Evolutionary conservation across 2,113 vertebrate genomes (phyloP).

Genomic region (Triplophysa dalaica): DNA sequence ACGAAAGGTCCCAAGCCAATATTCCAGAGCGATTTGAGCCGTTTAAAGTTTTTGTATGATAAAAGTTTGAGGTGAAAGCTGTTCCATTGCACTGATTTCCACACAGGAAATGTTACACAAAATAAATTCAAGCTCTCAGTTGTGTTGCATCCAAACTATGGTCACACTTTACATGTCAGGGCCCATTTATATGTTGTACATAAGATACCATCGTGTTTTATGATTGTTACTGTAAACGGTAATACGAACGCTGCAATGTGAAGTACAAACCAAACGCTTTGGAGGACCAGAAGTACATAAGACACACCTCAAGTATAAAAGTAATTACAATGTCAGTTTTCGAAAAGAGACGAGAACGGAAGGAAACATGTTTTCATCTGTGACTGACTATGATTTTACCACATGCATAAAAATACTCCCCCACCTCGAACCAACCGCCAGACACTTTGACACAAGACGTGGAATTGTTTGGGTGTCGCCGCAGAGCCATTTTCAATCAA

Average conservation of each 20-base stretch:
- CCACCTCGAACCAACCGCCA: constrained; percentile 23
- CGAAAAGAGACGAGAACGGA: constrained; percentile 10
- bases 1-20: constrained; percentile 32
- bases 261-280: constrained; percentile 28
- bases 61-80: constrained; percentile 49
- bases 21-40: neutral
- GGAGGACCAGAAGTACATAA: constrained; percentile 51
- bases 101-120: constrained; percentile 41
- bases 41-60: neutral
- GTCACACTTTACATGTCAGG: neutral
- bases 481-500: constrained; percentile 67
- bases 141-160: neutral
- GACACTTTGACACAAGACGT: constrained; percentile 49
- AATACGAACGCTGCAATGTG: neutral
- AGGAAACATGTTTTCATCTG: constrained; percentile 52
- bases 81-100: constrained; percentile 54
- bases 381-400: constrained; percentile 52
- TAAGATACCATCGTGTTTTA: neutral
- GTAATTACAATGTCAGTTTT: constrained; percentile 42
- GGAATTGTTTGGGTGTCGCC: constrained; percentile 63
- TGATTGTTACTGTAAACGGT: too few relatives aligned
- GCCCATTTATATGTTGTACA: neutral
- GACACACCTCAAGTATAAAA: constrained; percentile 72
- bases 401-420: constrained; percentile 60
- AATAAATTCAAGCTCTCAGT: neutral